Percentiles rank a stretch among this genome's conserved stretches.
These are phyloP conservation scores for Sanderia malayensis DNA, from an alignment of 30 jellyfish, hydroid and myxozoan species.

Conservation along the genomic window DNA sequence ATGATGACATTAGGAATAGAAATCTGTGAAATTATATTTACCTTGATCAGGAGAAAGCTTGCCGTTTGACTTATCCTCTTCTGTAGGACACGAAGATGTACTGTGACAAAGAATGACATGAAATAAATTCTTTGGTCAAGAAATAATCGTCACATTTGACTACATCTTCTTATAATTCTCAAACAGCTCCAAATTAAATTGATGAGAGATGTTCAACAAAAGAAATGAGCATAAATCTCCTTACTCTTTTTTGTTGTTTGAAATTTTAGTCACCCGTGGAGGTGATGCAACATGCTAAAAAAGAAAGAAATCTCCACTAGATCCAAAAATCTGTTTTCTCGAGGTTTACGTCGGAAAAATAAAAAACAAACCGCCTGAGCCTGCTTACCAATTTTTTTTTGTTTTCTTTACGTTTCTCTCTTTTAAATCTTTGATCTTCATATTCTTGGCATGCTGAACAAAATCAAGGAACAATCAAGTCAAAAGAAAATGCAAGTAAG, in stretches of 20 bases:
- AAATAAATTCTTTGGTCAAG: neutral
- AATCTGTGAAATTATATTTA: neutral
- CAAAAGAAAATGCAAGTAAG: neutral
- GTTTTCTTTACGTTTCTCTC: slow-evolving; percentile 81
- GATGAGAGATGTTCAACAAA: too few relatives aligned
- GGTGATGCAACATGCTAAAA: slow-evolving; percentile 89
- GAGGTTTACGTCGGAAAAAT: too few relatives aligned
- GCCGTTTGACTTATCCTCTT: neutral
- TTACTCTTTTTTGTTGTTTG: slow-evolving; percentile 70
- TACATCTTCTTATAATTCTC: too few relatives aligned
- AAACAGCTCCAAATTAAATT: too few relatives aligned
- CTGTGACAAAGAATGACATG: neutral
- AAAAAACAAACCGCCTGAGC: neutral
- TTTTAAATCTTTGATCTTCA: slow-evolving; percentile 74
- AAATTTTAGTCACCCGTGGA: slow-evolving; percentile 90
- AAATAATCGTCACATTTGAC: too few relatives aligned
- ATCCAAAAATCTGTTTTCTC: too few relatives aligned
- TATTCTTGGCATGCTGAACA: slow-evolving; percentile 84
- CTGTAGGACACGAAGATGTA: neutral
- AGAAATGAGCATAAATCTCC: too few relatives aligned
- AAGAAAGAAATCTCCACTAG: neutral
- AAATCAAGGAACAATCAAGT: neutral
- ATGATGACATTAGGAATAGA: neutral
- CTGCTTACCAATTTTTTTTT: slow-evolving; percentile 61
- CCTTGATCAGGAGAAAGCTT: slow-evolving; percentile 13